phyloP scores from a whole-genome alignment of 1,140 invertebrate genomes.

The Luehdorfia chinensis region DNA sequence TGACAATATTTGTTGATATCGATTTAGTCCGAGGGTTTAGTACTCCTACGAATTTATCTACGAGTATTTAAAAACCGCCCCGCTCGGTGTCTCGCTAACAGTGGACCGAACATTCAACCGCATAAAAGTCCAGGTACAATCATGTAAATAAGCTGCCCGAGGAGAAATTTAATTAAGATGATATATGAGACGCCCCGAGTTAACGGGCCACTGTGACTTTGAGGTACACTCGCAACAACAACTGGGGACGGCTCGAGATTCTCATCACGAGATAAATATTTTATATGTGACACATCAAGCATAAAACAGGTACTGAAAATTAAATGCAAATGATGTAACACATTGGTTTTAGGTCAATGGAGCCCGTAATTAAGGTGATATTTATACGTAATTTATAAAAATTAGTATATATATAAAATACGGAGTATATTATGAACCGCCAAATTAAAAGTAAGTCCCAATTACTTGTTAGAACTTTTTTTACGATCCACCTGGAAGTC shows the following conservation, averaged over 20 bases:
- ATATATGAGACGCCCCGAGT: constrained; percentile 58
- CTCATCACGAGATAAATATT: constrained; percentile 21
- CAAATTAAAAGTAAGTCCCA: too few species aligned
- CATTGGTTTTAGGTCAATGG: not conserved
- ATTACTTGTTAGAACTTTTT: too few species aligned
- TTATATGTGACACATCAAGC: constrained; percentile 18
- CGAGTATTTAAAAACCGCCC: too few species aligned
- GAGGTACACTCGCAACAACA: constrained; percentile 40
- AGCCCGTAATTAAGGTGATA: too few species aligned
- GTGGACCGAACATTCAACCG: constrained; percentile 6
- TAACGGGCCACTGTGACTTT: constrained; percentile 41
- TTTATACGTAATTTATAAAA: too few species aligned
- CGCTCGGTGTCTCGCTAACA: too few species aligned
- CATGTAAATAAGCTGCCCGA: constrained; percentile 56
- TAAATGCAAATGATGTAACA: constrained; percentile 20
- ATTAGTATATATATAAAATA: too few species aligned
- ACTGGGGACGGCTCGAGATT: constrained; percentile 13
- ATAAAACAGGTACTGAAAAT: constrained; percentile 24
- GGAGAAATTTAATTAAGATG: constrained; percentile 76
- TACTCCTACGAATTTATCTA: too few species aligned
- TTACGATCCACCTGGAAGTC: too few species aligned
- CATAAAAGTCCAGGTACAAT: constrained; percentile 52
- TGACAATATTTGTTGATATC: too few species aligned
- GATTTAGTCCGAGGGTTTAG: too few species aligned
- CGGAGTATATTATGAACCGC: too few species aligned